Evolutionary conservation across 2,888 invertebrate species (phyloP).

Genomic region (Aricia artaxerxes): DNA sequence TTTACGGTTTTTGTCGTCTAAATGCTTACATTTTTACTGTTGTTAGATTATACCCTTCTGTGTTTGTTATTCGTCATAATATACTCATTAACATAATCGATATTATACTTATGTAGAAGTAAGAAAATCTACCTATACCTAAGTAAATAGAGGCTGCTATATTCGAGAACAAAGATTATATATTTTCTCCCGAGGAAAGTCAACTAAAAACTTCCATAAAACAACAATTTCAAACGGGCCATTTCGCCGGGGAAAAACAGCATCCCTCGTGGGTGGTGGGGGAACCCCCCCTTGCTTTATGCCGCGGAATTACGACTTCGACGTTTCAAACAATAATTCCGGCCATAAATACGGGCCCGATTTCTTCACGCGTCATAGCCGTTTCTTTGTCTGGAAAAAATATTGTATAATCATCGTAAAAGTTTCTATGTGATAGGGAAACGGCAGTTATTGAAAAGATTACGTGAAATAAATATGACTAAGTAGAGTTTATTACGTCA

Average conservation of each 20-base stretch:
- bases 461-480: background rate
- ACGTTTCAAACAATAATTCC: slow-evolving; percentile 81
- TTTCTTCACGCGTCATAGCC: slow-evolving; percentile 79
- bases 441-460: background rate
- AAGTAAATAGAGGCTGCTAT: slow-evolving; percentile 29
- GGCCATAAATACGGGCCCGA: slow-evolving; percentile 76
- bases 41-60: background rate
- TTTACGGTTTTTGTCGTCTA: background rate
- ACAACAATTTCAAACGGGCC: slow-evolving; percentile 80
- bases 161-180: slow-evolving; percentile 65
- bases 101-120: too few species aligned
- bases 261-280: slow-evolving; percentile 60
- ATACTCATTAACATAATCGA: background rate
- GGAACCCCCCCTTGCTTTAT: slow-evolving; percentile 72
- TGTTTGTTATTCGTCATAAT: background rate
- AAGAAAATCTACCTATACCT: background rate
- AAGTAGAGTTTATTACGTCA: background rate
- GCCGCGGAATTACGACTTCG: slow-evolving; percentile 79
- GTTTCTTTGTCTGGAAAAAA: slow-evolving; percentile 54
- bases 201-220: slow-evolving; percentile 81
- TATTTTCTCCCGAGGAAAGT: slow-evolving; percentile 74
- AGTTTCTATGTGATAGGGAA: background rate
- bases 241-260: slow-evolving; percentile 78
- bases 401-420: slow-evolving; percentile 32
- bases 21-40: background rate